phyloP scores from a whole-genome alignment of 2,797 vertebrate genomes.

The Propithecus deckenii region DNA sequence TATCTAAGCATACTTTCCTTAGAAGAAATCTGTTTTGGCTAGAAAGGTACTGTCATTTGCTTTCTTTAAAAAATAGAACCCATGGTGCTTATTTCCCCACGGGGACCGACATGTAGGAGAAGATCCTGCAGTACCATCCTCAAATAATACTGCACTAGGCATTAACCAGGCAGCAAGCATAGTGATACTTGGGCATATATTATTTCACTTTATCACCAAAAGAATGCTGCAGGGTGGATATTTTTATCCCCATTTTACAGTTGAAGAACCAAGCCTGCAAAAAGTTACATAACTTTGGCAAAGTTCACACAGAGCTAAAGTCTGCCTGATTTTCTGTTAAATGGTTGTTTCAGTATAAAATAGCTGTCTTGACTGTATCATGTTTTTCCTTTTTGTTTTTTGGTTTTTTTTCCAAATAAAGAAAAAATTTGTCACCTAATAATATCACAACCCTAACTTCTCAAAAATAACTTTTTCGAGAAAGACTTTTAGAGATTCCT shows the following conservation, averaged over 20 bases:
- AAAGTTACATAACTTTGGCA: neutral
- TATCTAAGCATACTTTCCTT: neutral
- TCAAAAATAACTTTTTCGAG: neutral
- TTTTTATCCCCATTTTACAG: neutral
- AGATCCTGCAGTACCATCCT: neutral
- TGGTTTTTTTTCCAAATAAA: neutral
- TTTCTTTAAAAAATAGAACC: neutral
- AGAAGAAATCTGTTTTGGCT: neutral
- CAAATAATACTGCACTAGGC: neutral
- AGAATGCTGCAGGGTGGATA: neutral
- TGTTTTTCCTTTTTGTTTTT: neutral
- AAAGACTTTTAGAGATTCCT: neutral
- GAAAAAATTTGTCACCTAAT: slow-evolving; percentile 24
- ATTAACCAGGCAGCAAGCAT: neutral
- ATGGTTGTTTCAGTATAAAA: neutral
- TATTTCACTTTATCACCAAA: neutral
- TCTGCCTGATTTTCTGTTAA: slow-evolving; percentile 4
- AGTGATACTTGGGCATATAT: neutral
- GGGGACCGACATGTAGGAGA: neutral
- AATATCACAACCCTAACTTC: neutral
- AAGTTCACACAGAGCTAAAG: neutral
- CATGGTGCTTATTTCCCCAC: neutral
- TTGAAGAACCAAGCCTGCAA: neutral
- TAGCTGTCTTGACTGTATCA: neutral
- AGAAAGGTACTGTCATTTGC: neutral